These are phyloP conservation scores for Dusona sp. DNA, from an alignment of 2,888 invertebrate genomes.

Conservation along the genomic window DNA sequence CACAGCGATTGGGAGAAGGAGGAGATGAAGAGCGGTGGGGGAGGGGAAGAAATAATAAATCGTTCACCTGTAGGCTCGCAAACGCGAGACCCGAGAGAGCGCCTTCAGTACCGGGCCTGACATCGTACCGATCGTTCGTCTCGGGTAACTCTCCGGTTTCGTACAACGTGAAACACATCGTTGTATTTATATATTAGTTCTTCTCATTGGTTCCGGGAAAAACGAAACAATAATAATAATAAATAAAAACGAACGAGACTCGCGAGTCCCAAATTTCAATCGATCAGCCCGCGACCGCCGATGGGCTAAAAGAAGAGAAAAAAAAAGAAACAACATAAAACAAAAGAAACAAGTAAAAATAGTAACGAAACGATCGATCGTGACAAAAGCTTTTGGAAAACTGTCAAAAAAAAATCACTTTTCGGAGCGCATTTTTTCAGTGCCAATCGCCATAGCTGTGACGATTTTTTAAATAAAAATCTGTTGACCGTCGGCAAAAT, in stretches of 20 bases:
- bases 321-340: neutral
- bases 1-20: constrained; percentile 6
- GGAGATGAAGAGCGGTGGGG: neutral
- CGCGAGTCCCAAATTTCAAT: neutral
- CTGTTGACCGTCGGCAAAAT: neutral
- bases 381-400: neutral
- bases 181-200: neutral
- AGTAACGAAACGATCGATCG: neutral
- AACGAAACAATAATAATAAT: neutral
- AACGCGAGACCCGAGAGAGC: constrained; percentile 68
- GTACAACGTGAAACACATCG: neutral
- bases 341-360: neutral
- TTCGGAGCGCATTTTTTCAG: neutral
- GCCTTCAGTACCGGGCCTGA: constrained; percentile 80
- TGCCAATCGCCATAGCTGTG: neutral
- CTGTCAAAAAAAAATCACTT: neutral
- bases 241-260: neutral
- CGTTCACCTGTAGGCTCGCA: constrained; percentile 80
- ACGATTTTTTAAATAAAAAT: neutral
- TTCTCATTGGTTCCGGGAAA: neutral
- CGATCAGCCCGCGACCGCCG: neutral
- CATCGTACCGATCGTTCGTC: constrained; percentile 78
- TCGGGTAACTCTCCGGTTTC: constrained; percentile 31
- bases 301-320: neutral
- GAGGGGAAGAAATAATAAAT: constrained; percentile 82